Conservation (phyloP, 2,113 vertebrate genomes). For the Ailuropoda melanoleuca region DNA sequence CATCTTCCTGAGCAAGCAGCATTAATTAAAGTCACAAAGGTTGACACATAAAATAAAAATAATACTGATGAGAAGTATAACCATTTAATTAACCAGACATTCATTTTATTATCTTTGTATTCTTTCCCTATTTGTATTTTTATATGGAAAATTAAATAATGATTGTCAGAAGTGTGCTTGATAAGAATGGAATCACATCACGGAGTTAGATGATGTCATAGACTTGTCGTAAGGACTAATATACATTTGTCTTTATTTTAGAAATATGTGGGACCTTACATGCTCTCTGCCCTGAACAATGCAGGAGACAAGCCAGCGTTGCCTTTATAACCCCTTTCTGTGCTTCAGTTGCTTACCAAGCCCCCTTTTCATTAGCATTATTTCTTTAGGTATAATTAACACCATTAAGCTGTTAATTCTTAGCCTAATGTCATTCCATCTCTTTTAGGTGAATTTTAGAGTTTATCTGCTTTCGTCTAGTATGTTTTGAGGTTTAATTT, state of each 20-base stretch:
- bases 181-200: not conserved
- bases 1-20: not conserved
- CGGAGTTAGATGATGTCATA: not conserved
- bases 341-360: not conserved
- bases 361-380: not conserved
- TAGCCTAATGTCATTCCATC: not conserved
- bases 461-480: not conserved
- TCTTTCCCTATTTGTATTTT: slow-evolving; percentile 16
- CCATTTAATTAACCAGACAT: not conserved
- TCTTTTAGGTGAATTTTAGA: not conserved
- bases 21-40: not conserved
- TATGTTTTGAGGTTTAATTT: slow-evolving; percentile 4
- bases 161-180: slow-evolving; percentile 17
- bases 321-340: not conserved
- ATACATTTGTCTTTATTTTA: not conserved
- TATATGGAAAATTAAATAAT: not conserved
- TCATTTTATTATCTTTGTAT: slow-evolving; percentile 1
- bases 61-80: not conserved
- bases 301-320: not conserved
- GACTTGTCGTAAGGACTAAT: not conserved
- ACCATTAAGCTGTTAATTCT: not conserved
- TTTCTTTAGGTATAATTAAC: not conserved
- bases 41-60: not conserved
- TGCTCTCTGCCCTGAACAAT: not conserved
- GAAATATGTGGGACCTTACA: not conserved